Conservation (phyloP, 2,888 invertebrate genomes). For the Gymnocheta viridis region DNA sequence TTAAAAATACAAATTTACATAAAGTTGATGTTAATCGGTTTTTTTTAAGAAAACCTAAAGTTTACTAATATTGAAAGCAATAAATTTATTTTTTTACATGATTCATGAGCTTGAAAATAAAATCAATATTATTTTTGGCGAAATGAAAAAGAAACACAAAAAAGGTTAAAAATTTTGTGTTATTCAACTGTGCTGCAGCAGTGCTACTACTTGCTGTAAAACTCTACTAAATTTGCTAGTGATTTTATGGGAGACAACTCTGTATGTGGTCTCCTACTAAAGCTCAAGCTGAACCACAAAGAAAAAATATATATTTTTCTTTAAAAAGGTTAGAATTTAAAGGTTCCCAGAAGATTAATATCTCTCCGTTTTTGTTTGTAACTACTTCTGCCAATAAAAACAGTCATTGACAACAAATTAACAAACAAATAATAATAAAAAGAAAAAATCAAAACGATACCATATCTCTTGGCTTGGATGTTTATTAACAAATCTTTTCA, state of each 20-base stretch:
- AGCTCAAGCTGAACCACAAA: conserved; percentile 15
- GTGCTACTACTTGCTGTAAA: conserved; percentile 65
- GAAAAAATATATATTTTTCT: no score
- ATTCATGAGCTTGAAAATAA: conserved; percentile 73
- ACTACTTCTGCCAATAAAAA: background rate
- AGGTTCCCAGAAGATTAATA: conserved; percentile 78
- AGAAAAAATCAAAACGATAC: conserved; percentile 55
- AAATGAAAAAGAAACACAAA: conserved; percentile 25
- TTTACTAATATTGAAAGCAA: conserved; percentile 44
- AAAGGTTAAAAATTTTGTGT: conserved; percentile 65
- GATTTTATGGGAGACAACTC: conserved; percentile 59
- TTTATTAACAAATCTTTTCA: conserved; percentile 31
- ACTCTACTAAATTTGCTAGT: conserved; percentile 17
- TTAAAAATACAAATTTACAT: conserved; percentile 71
- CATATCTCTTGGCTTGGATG: conserved; percentile 37
- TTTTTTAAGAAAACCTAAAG: conserved; percentile 76
- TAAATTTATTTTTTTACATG: conserved; percentile 69
- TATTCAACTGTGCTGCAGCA: conserved; percentile 63
- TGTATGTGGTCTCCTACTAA: conserved; percentile 65
- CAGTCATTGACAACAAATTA: conserved; percentile 46
- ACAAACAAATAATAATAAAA: conserved; percentile 48
- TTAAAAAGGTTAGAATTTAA: conserved; percentile 56
- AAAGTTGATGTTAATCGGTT: conserved; percentile 78
- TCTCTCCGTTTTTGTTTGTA: conserved; percentile 70
- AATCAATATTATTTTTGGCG: conserved; percentile 49